Evolutionary conservation across 2,888 invertebrate species (phyloP), one percentile per base, ranked within the genome.

Genomic region (Abrostola tripartita): DNA sequence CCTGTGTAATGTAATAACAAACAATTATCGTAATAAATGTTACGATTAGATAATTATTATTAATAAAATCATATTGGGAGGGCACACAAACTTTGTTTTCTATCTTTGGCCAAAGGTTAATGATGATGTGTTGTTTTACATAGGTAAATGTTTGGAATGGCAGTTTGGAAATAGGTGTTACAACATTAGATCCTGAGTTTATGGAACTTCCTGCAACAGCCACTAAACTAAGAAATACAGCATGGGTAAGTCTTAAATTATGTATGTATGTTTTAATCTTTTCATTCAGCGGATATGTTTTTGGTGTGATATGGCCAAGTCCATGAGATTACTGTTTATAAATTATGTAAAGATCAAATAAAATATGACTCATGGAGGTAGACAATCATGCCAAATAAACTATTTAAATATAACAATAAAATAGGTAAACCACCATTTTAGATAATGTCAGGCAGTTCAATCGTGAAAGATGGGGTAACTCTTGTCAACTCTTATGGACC

Each of bases 121-220:
- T 12, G 12, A 8, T n/a, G 5, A 40, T 0, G 8, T 9, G 8
- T 6, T 42, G 12, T 44, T 44, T 12, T 44, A 14, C 44, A 24
- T 78, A 98, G 98, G 97, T 97, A 68, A 96, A 96, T 90, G 96
- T 97, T 85, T 99, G 99, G 99, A 98, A 98, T 61, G 99, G 99
- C 0, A 98, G 98, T 4, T 97, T 99, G 52, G 99, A 99, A 94
- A 97, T 98, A 87, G 98, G 98, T 42, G 98, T 98, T 0, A 99
- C 99, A 0, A 98, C 98, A 0, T 97, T 98, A 87, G 97, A 97
- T 72, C 98, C 99, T 0, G 97, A 97, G 51, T 97, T 97, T 83
- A 94, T 98, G 74, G 98, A 99, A 79, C 98, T 98, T 89, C 99
- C 99, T 41, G 96, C 97, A 7, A 97, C 97, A 85, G 97, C 98